A percentile compares a stretch with the other conserved stretches of the same genome.
These are phyloP conservation scores for Nomada flava DNA, from an alignment of 2,888 invertebrate species.

Conservation along the genomic window DNA sequence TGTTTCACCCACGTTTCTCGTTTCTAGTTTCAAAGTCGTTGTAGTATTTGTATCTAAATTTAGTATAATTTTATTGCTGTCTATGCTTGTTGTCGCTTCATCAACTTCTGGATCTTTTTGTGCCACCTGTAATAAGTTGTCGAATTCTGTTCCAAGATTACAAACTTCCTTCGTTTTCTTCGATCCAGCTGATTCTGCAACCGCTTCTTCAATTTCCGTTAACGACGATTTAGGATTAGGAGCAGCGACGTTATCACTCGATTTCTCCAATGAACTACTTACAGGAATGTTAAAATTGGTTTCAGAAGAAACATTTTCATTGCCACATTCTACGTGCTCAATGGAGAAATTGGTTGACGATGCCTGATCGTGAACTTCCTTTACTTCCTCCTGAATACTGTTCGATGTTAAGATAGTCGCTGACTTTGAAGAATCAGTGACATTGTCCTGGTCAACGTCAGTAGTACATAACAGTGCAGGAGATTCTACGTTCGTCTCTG, in stretches of 20 bases:
- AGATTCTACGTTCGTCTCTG: slow-evolving; percentile 13
- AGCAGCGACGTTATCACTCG: neutral
- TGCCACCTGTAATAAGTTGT: slow-evolving; percentile 75
- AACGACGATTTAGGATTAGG: slow-evolving; percentile 45
- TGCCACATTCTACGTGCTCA: slow-evolving; percentile 44
- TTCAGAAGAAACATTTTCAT: slow-evolving; percentile 27
- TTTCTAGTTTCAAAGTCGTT: slow-evolving; percentile 80
- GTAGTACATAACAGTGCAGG: neutral
- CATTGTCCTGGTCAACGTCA: slow-evolving; percentile 12
- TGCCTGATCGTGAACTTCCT: slow-evolving; percentile 10
- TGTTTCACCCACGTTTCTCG: slow-evolving; percentile 33
- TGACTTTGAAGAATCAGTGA: slow-evolving; percentile 27
- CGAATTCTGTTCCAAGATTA: slow-evolving; percentile 76
- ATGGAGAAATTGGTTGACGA: slow-evolving; percentile 24
- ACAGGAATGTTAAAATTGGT: slow-evolving; percentile 53
- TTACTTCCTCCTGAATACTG: slow-evolving; percentile 29
- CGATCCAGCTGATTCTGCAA: slow-evolving; percentile 54
- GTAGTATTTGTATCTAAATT: slow-evolving; percentile 83
- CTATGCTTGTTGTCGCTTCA: slow-evolving; percentile 54
- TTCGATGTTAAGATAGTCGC: slow-evolving; percentile 27
- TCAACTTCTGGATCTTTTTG: slow-evolving; percentile 69
- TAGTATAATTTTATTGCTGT: slow-evolving; percentile 78
- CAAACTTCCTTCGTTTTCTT: slow-evolving; percentile 74
- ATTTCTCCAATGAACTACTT: slow-evolving; percentile 42
- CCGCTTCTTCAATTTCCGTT: slow-evolving; percentile 63